Evolutionary conservation across 2,888 invertebrate species (phyloP).

Genomic region (Pollenia angustigena): DNA sequence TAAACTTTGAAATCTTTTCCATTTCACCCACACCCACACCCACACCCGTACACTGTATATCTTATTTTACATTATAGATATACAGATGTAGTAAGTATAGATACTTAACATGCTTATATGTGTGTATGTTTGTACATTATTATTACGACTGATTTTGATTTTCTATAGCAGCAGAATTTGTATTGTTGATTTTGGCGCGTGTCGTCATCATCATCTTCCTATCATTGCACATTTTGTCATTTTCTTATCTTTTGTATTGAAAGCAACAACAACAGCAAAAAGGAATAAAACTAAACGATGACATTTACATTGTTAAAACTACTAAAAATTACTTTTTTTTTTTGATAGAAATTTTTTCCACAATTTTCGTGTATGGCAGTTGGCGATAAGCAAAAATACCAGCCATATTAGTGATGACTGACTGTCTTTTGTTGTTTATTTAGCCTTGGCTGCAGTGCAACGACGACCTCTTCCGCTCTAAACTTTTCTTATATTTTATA

Average conservation of each 20-base stretch:
- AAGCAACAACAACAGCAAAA: slow-evolving; percentile 9
- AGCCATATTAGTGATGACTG: slow-evolving; percentile 16
- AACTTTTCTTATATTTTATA: slow-evolving; percentile 12
- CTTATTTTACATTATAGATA: background rate
- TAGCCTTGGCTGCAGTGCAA: slow-evolving; percentile 23
- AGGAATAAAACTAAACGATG: slow-evolving; percentile 36
- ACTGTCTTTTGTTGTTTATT: slow-evolving; percentile 13
- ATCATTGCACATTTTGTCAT: slow-evolving; percentile 52
- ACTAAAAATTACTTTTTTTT: slow-evolving; percentile 39
- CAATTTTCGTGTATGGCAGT: slow-evolving; percentile 41
- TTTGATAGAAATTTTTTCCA: background rate
- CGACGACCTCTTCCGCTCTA: background rate
- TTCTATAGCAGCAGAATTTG: background rate
- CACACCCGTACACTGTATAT: background rate
- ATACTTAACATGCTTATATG: too few species aligned
- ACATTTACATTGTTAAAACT: slow-evolving; percentile 49
- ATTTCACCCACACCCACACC: slow-evolving; percentile 38
- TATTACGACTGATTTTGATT: slow-evolving; percentile 5
- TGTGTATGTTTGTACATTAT: background rate
- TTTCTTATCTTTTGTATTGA: slow-evolving; percentile 53
- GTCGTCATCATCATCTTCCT: slow-evolving; percentile 60
- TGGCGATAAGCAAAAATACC: slow-evolving; percentile 32
- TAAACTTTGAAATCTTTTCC: slow-evolving; percentile 44
- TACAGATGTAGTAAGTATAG: too few species aligned
- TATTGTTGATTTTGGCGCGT: slow-evolving; percentile 65